Base-by-base conservation (phyloP, 2,888 invertebrate genomes). In the Acrobasis repandana region DNA sequence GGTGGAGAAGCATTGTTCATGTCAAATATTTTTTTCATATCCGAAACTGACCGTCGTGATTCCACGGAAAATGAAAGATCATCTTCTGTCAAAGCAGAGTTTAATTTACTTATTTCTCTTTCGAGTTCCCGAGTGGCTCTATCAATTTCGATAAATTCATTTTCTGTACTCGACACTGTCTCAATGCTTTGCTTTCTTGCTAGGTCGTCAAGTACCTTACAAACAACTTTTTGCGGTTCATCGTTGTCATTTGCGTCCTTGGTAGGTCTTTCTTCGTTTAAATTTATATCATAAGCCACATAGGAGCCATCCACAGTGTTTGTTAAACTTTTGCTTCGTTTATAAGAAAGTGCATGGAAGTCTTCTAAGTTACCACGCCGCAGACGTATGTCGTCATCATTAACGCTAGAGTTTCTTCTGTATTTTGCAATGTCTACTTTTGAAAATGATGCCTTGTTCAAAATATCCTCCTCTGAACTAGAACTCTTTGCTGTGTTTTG, bases 1-100 rank as follows among this genome's bases (percentile, higher is more conserved):
- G 93, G 93, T 56, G 90, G 88, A n/a, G 85, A 84, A 51, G 75
- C 79, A 56, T 92, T 92, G 34, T 82, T 90, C 64, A 89, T 91
- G 56, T 93, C 93, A 72, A 94, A 94, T 67, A 91, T 90, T 63
- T 87, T 83, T 69, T 92, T 93, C 58, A 94, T 93, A 63, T 92
- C 91, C 10, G 88, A 86, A 16, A 92, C 89, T 0, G 89, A 88
- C 47, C 86, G 71, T 49, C 88, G 76, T 50, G 78, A 72, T 14
- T 43, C 43, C 43, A 80, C 86, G 20, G 79, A 74, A 33, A 79
- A 66, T 43, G 77, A 74, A 48, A 86, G 74, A 56, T 90, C 88
- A 5, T 93, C 92, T 64, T 90, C 90, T 11, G 81, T 79, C 50
- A 93, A 75, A 59, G 93, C 93, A 10, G 88, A 84, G 67, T 93